Percentiles rank a stretch among this genome's conserved stretches.
These are phyloP conservation scores for Drosophila setosimentum DNA, from an alignment of 2,888 invertebrate species.

Conservation along the genomic window DNA sequence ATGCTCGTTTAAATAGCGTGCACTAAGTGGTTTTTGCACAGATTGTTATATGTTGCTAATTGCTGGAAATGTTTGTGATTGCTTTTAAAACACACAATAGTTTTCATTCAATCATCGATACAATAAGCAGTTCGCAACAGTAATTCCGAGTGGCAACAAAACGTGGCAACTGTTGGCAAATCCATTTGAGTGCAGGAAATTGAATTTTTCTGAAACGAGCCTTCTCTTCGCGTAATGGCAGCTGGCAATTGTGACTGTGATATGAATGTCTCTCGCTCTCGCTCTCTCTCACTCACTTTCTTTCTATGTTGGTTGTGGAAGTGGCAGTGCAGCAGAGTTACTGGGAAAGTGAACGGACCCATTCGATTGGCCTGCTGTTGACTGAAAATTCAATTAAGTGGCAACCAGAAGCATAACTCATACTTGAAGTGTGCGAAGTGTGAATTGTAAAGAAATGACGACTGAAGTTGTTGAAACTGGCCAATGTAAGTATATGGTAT, in stretches of 20 bases:
- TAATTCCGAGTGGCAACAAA: slow-evolving; percentile 30
- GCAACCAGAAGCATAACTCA: slow-evolving; percentile 11
- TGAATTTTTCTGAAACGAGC: slow-evolving; percentile 62
- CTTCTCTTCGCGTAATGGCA: slow-evolving; percentile 33
- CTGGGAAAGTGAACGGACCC: slow-evolving; percentile 13
- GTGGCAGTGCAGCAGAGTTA: slow-evolving; percentile 8
- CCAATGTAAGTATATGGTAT: slow-evolving; percentile 1
- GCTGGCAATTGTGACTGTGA: slow-evolving; percentile 19
- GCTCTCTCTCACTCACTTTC: neutral
- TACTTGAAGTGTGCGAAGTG: slow-evolving; percentile 20
- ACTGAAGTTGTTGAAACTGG: slow-evolving; percentile 37
- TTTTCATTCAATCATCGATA: slow-evolving; percentile 43
- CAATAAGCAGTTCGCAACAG: slow-evolving; percentile 24
- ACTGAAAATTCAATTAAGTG: slow-evolving; percentile 47
- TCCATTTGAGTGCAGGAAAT: slow-evolving; percentile 78
- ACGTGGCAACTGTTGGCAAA: slow-evolving; percentile 52
- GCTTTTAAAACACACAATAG: slow-evolving; percentile 12
- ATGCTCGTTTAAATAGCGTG: neutral
- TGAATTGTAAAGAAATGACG: slow-evolving; percentile 29
- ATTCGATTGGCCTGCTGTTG: slow-evolving; percentile 27
- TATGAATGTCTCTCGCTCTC: slow-evolving; percentile 24
- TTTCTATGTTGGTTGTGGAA: neutral
- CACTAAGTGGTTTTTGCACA: neutral
- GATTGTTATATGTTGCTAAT: slow-evolving; percentile 22
- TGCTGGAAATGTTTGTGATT: slow-evolving; percentile 12